Base-by-base conservation (phyloP, 2,888 invertebrate species). In the Abrostola tripartita region DNA sequence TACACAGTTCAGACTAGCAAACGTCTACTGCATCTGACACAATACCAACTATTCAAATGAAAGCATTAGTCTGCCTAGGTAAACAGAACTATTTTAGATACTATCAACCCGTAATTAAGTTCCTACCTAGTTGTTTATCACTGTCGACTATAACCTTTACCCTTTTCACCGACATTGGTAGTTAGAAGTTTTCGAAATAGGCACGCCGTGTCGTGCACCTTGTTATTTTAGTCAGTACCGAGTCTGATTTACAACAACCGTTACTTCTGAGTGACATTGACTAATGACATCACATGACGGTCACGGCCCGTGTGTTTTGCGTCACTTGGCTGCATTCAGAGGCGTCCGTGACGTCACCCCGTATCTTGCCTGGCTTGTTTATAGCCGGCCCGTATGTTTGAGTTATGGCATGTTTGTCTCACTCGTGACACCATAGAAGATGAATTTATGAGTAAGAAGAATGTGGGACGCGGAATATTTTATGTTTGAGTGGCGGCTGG, bases 261-360 rank as follows among this genome's bases (percentile, higher is more conserved):
- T 85, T 81, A 84, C 77, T 77, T 76, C 71, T 83, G 85, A 86
- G 82, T 84, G 92, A 91, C 92, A 85, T 82, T 89, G 89, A 93
- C 88, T 88, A 92, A 93, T 90, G 87, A 90, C 90, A 88, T 90
- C 89, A 90, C 84, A 79, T 61, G 72, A 67, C 81, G 87, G 85
- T 88, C 90, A 88, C 82, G 84, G 83, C 76, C 85, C 85, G 84
- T 85, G 85, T 89, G 88, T 89, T 88, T 86, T 85, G 82, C 87
- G 88, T 89, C 88, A 88, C 85, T 85, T 84, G 84, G 70, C 68
- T 81, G 76, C 73, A 76, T 76, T 66, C 66, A 76, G 66, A 64
- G 71, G 68, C 65, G 53, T 40, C 65, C 62, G 74, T 78, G 81
- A 82, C 83, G 82, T 83, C 84, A 85, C 80, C 72, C 77, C 81